Evolutionary conservation across 2,113 vertebrate genomes (phyloP), one percentile per base, ranked within the genome.

Genomic region (Notiomystis cincta): DNA sequence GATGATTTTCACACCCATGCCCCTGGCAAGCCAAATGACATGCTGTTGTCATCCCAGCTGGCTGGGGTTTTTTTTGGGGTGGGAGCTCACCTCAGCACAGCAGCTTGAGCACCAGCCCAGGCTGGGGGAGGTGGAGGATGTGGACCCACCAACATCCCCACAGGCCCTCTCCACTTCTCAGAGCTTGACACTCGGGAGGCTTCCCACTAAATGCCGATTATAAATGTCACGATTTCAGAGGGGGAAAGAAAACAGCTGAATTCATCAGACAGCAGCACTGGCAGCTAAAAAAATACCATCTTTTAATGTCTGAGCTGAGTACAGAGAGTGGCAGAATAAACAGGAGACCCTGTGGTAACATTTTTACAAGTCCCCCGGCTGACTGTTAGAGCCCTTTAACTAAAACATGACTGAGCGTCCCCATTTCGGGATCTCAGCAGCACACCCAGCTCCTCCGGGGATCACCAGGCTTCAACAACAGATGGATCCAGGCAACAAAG

Each of bases 281-380:
- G 87, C 85, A 93, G 95, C 82, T 95, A 93, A 76, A 94, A 97
- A 97, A 96, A 93, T 75, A 56, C 67, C 72, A 89, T 81, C 85
- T 78, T 84, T 71, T 96, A 93, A 94, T 92, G 82, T 93, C 93
- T 42, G 76, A 94, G 90, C 20, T 2, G 82, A 85, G 85, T 62
- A 83, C 13, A 6, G 84, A 93, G 92, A 92, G 92, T 14, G 2
- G 7, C 21, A 92, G 90, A 83, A 94, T 76, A 92, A 96, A 92
- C 76, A 84, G 82, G 90, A 93, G 92, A 78, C 90, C 72, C 88
- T 56, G 64, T 70, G 79, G 93, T 92, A 92, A 75, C 72, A n/a
- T 87, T 96, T 96, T 96, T 94, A 94, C 93, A 92, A 93, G 93
- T 94, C 90, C 82, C 80, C 53, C 64, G 82, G 77, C 93, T 96